Evolutionary conservation across 2,113 vertebrate species (phyloP).

Genomic region (Apus apus): DNA sequence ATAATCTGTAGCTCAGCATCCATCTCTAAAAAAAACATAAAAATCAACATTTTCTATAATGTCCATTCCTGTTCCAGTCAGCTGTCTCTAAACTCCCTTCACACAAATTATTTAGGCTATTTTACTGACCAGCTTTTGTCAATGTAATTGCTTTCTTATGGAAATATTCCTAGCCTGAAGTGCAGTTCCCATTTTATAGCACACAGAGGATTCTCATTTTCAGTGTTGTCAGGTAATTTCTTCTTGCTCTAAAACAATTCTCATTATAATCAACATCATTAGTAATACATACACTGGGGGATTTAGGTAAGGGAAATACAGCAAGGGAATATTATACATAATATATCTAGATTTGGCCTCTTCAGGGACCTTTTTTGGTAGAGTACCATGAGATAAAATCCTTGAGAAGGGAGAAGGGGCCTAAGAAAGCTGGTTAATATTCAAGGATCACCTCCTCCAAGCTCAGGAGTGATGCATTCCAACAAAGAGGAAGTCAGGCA

Average conservation of each 20-base stretch:
- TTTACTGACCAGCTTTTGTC: not conserved
- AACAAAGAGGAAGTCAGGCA: too few species aligned
- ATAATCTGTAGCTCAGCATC: not conserved
- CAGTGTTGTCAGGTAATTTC: not conserved
- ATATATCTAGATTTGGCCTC: not conserved
- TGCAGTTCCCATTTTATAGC: slow-evolving; percentile 20
- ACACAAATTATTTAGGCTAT: not conserved
- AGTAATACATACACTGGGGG: not conserved
- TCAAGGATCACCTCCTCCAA: too few species aligned
- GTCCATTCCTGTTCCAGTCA: not conserved
- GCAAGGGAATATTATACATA: not conserved
- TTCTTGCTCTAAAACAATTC: not conserved
- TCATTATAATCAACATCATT: not conserved
- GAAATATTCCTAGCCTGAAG: slow-evolving; percentile 15
- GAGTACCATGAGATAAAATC: not conserved
- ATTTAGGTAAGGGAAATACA: not conserved
- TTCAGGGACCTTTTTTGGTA: not conserved
- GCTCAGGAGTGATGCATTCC: too few species aligned
- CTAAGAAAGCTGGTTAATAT: not conserved
- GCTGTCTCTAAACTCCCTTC: not conserved
- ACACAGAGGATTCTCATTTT: not conserved
- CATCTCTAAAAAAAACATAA: not conserved
- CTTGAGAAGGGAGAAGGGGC: not conserved
- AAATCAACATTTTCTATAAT: not conserved
- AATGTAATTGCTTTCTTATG: not conserved